A percentile compares a stretch with the other conserved stretches of the same genome.
These are phyloP conservation scores for Lasioglossum albipes DNA, from an alignment of 1,140 invertebrate genomes.

Conservation along the genomic window DNA sequence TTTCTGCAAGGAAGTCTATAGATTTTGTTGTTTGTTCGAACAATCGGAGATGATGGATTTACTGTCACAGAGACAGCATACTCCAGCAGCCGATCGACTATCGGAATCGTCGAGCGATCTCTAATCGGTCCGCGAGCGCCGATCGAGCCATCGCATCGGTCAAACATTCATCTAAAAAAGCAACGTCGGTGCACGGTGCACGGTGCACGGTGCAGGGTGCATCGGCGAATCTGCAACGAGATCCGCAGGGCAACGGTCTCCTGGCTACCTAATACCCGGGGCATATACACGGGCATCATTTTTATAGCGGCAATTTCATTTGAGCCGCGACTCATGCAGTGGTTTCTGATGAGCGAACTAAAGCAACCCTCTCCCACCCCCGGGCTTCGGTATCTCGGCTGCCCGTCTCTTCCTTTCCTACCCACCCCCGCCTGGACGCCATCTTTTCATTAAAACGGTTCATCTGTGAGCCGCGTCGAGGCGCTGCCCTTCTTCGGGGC, in stretches of 20 bases:
- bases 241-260: constrained; percentile 43
- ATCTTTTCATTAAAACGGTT: constrained; percentile 79
- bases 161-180: neutral
- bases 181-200: constrained; percentile 20
- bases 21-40: too few species aligned
- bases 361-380: constrained; percentile 46
- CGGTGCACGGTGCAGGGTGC: neutral
- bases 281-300: constrained; percentile 77
- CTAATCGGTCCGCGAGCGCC: too few species aligned
- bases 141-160: too few species aligned
- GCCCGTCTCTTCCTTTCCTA: neutral
- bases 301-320: constrained; percentile 80
- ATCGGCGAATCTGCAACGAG: constrained; percentile 47
- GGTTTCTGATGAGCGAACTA: constrained; percentile 77
- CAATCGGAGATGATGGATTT: too few species aligned
- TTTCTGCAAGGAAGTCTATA: too few species aligned
- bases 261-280: constrained; percentile 71
- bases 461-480: constrained; percentile 72
- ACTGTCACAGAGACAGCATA: too few species aligned
- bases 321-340: constrained; percentile 77
- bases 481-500: constrained; percentile 62
- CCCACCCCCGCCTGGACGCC: constrained; percentile 61
- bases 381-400: constrained; percentile 16
- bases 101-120: too few species aligned
- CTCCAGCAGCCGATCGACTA: too few species aligned